A percentile compares a stretch with the other conserved stretches of the same genome.
These are phyloP conservation scores for Hydraecia micacea DNA, from an alignment of 2,888 invertebrate genomes.

Conservation along the genomic window DNA sequence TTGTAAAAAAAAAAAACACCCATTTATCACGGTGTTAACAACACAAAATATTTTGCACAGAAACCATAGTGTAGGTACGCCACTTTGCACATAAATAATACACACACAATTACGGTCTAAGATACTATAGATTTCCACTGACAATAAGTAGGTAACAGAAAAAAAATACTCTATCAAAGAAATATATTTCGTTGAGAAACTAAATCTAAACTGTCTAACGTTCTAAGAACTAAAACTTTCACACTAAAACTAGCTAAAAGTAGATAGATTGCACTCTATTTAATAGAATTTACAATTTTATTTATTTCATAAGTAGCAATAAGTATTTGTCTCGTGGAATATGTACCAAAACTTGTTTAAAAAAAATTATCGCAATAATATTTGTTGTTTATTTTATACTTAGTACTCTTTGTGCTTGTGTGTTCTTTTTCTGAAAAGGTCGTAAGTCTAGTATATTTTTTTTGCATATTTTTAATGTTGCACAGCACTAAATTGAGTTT, in stretches of 20 bases:
- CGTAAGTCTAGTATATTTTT: slow-evolving; percentile 33
- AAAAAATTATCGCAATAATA: slow-evolving; percentile 56
- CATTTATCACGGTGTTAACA: too few species aligned
- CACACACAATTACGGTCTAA: not conserved
- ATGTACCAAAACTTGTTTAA: slow-evolving; percentile 51
- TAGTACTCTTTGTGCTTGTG: slow-evolving; percentile 42
- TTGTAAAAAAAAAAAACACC: not conserved
- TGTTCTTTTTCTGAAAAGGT: slow-evolving; percentile 47
- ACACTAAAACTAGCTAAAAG: slow-evolving; percentile 75
- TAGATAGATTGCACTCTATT: slow-evolving; percentile 78
- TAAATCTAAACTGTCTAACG: slow-evolving; percentile 59
- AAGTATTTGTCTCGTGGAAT: slow-evolving; percentile 62
- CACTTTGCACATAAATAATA: not conserved
- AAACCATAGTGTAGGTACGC: not conserved
- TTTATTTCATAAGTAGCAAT: slow-evolving; percentile 63
- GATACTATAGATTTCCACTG: slow-evolving; percentile 29
- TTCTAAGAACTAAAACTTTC: slow-evolving; percentile 70
- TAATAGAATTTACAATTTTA: slow-evolving; percentile 69
- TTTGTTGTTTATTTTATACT: slow-evolving; percentile 10
- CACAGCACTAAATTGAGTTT: not conserved
- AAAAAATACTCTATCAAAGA: slow-evolving; percentile 32
- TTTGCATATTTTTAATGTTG: not conserved
- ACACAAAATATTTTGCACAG: not conserved
- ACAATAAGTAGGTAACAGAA: slow-evolving; percentile 28
- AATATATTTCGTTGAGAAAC: slow-evolving; percentile 56